Conservation (phyloP, 2,797 vertebrate genomes). For the Melanotaenia pygmaea region DNA sequence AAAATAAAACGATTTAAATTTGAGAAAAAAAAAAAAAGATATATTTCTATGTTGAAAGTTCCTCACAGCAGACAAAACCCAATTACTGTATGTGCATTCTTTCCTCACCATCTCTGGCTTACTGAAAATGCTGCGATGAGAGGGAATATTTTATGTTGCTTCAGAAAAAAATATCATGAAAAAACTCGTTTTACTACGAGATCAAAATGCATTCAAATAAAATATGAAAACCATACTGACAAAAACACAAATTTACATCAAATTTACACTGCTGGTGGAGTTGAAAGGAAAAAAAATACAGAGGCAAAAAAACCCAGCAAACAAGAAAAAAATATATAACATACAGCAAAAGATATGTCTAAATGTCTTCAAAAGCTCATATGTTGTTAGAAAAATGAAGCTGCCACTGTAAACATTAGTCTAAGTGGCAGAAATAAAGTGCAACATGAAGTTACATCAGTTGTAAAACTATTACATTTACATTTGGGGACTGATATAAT, state of each 20-base stretch:
- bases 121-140: slow-evolving; percentile 54
- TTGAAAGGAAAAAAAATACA: slow-evolving; percentile 37
- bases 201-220: slow-evolving; percentile 62
- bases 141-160: slow-evolving; percentile 47
- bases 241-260: slow-evolving; percentile 67
- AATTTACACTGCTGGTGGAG: slow-evolving; percentile 60
- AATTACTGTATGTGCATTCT: slow-evolving; percentile 48
- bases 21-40: slow-evolving; percentile 12
- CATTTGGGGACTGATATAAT: slow-evolving; percentile 37
- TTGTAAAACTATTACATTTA: slow-evolving; percentile 65
- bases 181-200: slow-evolving; percentile 42
- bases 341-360: slow-evolving; percentile 28
- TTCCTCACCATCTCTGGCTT: slow-evolving; percentile 39
- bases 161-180: slow-evolving; percentile 23
- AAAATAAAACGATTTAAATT: slow-evolving; percentile 12
- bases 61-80: slow-evolving; percentile 58
- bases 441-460: slow-evolving; percentile 33
- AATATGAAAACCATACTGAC: slow-evolving; percentile 60
- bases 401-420: slow-evolving; percentile 37
- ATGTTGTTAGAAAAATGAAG: slow-evolving; percentile 35
- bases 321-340: slow-evolving; percentile 35
- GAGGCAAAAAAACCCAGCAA: slow-evolving; percentile 45
- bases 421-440: slow-evolving; percentile 29
- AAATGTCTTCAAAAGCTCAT: slow-evolving; percentile 39
- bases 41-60: slow-evolving; percentile 44